Base-by-base conservation (phyloP, 2,888 invertebrate genomes). In the Cantharis rufa region DNA sequence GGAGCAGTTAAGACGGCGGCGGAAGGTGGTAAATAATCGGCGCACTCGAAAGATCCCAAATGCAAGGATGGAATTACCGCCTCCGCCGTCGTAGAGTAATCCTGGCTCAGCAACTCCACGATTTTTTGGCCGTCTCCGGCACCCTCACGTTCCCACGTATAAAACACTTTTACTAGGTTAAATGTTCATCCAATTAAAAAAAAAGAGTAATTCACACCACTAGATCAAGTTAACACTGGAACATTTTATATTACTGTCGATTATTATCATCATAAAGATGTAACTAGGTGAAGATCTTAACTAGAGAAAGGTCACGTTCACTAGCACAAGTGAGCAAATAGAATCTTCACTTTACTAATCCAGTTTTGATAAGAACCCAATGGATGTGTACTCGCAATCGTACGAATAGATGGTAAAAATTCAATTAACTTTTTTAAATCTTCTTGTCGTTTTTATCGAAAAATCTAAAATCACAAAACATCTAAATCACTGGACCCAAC, bases 91-190 rank as follows among this genome's bases (percentile, higher is more conserved):
- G 83, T 81, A 21, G 83, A 82, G 78, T 84, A 86, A 69, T 85
- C 85, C 82, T 85, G 84, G 77, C 82, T 82, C 78, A 85, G 81
- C 83, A 86, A 82, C 81, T 86, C 86, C 82, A 84, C 84, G 83
- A 81, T 82, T 79, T 82, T 83, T 72, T 82, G 82, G 82, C 83
- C 85, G 82, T 84, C 82, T 80, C 83, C 84, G 82, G 84, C 84
- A 78, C 84, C 84, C 80, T 83, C 84, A 75, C 82, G 83, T 66
- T 82, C 82, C 84, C 86, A 85, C 84, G 86, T 84, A 82, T 86
- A 86, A 85, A 86, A 86, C 86, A 86, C 86, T 81, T 85, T 78
- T 71, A 78, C 78, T 74, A 10, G 27, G 21, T 75, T 62, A 71
- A 48, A 18, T 15, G 63, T 64, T 70, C 70, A 64, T 48, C 7